phyloP scores from a whole-genome alignment of 2,797 vertebrate genomes.

The Bradypodion pumilum region DNA sequence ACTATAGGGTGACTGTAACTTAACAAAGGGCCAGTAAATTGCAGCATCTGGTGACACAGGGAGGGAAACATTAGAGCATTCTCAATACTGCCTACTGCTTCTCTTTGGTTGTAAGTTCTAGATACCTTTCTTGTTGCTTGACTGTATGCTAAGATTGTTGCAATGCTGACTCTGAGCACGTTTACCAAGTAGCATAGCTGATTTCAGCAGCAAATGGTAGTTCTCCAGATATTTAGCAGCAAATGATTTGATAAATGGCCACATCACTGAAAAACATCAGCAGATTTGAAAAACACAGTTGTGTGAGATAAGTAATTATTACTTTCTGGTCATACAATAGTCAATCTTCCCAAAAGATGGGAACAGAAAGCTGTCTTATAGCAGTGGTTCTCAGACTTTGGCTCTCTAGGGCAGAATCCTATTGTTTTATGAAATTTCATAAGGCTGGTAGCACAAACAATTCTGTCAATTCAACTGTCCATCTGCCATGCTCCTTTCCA shows the following conservation, averaged over 20 bases:
- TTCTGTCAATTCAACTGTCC: too few species aligned
- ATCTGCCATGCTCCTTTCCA: too few species aligned
- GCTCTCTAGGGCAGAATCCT: too few species aligned
- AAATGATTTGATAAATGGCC: neutral
- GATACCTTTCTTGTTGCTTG: neutral
- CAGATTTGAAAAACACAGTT: neutral
- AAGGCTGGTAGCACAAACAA: too few species aligned
- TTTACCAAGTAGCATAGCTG: too few species aligned
- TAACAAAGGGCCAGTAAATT: neutral
- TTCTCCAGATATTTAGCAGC: neutral
- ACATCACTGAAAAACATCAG: neutral
- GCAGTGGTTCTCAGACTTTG: neutral
- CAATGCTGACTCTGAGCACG: too few species aligned
- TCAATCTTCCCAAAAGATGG: neutral
- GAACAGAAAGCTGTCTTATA: neutral
- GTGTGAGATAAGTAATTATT: neutral
- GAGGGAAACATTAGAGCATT: neutral
- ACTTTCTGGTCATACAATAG: neutral
- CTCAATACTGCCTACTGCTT: neutral
- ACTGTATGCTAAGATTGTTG: neutral
- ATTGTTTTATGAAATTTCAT: too few species aligned
- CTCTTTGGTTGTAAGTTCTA: neutral
- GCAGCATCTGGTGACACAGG: neutral
- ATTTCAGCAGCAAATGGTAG: neutral
- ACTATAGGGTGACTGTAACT: neutral